Conservation (phyloP, 1,140 invertebrate species). For the Streblospio benedicti region DNA sequence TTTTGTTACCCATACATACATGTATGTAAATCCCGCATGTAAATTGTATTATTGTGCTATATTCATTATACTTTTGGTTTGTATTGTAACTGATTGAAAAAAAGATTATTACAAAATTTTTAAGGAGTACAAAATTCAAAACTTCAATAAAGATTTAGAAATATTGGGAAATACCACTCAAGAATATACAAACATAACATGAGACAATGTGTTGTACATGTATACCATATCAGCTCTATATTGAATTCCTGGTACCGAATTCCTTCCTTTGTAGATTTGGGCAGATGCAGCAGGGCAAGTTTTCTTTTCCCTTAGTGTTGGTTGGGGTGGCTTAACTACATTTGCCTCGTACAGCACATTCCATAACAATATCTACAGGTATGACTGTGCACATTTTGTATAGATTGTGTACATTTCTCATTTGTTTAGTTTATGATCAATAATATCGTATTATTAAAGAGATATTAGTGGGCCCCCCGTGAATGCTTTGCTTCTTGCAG, state of each 20-base stretch:
- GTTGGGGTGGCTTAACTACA: conserved; percentile 39
- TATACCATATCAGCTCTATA: neutral
- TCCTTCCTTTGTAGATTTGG: conserved; percentile 62
- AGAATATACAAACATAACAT: too few relatives aligned
- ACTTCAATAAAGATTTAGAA: too few relatives aligned
- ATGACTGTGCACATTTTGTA: neutral
- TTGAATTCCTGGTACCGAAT: neutral
- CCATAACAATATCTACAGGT: conserved; percentile 42
- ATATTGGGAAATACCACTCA: too few relatives aligned
- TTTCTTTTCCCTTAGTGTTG: conserved; percentile 56
- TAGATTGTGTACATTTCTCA: neutral
- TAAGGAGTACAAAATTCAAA: too few relatives aligned
- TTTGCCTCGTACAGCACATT: conserved; percentile 43
- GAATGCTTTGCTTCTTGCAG: conserved; percentile 52
- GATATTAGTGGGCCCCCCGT: neutral
- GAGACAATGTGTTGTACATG: too few relatives aligned
- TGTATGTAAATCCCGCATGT: too few relatives aligned
- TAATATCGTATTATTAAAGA: neutral
- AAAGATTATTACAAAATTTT: too few relatives aligned
- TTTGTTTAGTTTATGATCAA: neutral
- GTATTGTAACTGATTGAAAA: too few relatives aligned
- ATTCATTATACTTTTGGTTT: too few relatives aligned
- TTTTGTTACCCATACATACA: too few relatives aligned
- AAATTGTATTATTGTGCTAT: too few relatives aligned
- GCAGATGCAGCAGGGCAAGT: conserved; percentile 75